Percentiles rank a stretch among this genome's conserved stretches.
phyloP scores from a whole-genome alignment of 2,113 vertebrate species.

The Geococcyx californianus region DNA sequence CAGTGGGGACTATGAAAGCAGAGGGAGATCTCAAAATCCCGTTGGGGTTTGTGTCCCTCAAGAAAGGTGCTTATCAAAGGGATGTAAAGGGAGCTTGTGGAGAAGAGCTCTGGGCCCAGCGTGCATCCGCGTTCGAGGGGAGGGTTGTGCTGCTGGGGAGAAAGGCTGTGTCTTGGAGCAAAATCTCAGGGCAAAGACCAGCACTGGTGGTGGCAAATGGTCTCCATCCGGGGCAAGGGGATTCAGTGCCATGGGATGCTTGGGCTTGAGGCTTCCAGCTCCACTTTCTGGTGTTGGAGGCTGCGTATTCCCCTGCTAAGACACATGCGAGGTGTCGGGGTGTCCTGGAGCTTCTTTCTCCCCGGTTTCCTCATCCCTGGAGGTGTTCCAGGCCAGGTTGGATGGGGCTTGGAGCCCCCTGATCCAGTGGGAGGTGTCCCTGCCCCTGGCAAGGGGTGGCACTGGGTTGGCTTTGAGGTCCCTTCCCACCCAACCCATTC shows the following conservation, averaged over 20 bases:
- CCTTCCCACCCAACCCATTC: too few species aligned
- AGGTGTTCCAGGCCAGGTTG: too few species aligned
- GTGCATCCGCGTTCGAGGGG: accelerated
- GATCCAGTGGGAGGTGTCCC: too few species aligned
- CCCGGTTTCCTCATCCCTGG: background rate
- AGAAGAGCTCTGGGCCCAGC: background rate
- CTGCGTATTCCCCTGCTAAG: background rate
- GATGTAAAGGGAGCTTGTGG: background rate
- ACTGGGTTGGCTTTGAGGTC: too few species aligned
- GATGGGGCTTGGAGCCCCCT: too few species aligned
- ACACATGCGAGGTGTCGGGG: accelerated
- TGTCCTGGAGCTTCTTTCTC: background rate
- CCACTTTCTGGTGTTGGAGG: too few species aligned
- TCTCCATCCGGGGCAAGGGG: background rate
- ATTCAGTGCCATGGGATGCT: accelerated
- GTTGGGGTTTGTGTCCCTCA: background rate
- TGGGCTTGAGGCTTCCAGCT: background rate
- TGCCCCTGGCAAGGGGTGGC: too few species aligned
- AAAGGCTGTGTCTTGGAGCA: background rate
- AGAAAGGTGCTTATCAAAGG: background rate
- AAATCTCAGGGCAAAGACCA: background rate
- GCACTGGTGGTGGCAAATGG: accelerated
- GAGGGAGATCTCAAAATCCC: background rate
- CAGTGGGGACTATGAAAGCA: accelerated
- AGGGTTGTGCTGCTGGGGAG: background rate